phyloP scores from a whole-genome alignment of 1,140 invertebrate genomes.

The Ctenoplectra terminalis region DNA sequence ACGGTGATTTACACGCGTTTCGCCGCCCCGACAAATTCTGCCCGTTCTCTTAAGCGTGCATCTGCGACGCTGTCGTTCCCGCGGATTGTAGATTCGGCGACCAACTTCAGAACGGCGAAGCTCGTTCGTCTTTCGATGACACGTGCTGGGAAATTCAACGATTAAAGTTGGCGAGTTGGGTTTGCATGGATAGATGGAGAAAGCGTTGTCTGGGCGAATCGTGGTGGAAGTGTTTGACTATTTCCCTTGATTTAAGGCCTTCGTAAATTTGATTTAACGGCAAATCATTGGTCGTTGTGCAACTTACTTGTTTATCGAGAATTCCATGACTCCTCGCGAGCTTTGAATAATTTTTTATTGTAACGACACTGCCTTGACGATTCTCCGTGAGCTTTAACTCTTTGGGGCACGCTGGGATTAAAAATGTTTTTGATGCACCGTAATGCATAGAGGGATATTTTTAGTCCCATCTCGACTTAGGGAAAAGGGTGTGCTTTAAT shows the following conservation, averaged over 20 bases:
- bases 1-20: conserved; percentile 70
- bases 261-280: neutral
- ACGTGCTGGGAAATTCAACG: conserved; percentile 5
- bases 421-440: too few relatives aligned
- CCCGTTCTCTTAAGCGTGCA: neutral
- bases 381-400: too few relatives aligned
- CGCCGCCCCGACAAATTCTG: conserved; percentile 46
- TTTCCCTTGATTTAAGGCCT: neutral
- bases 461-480: too few relatives aligned
- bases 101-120: neutral
- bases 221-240: neutral
- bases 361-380: too few relatives aligned
- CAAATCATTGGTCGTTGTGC: neutral
- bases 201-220: neutral
- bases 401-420: too few relatives aligned
- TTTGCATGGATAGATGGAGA: too few relatives aligned
- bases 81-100: neutral
- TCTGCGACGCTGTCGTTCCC: neutral
- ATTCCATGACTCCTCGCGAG: neutral
- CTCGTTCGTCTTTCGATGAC: conserved; percentile 14
- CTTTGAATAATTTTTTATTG: neutral
- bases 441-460: too few relatives aligned
- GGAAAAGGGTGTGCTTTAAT: too few relatives aligned
- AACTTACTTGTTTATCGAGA: neutral
- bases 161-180: conserved; percentile 9